Percentiles rank a stretch among this genome's conserved stretches.
These are phyloP conservation scores for Aleiodes testaceus DNA, from an alignment of 2,888 invertebrate genomes.

Conservation along the genomic window DNA sequence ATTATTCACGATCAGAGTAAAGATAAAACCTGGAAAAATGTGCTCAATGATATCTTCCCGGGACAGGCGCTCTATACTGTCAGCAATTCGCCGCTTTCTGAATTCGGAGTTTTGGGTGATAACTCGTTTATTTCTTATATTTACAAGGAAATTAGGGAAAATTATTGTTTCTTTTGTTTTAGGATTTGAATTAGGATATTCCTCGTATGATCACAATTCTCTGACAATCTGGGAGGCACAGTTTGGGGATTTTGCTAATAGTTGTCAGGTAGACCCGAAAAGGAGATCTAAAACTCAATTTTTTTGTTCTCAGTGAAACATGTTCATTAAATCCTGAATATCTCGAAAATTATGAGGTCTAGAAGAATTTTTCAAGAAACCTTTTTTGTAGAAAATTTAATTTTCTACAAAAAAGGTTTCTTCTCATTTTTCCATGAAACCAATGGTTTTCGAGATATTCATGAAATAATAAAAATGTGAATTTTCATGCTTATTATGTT, in stretches of 20 bases:
- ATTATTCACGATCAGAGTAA: constrained; percentile 86
- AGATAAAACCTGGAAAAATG: constrained; percentile 77
- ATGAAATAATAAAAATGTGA: constrained; percentile 1
- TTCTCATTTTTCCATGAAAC: background rate
- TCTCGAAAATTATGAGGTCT: background rate
- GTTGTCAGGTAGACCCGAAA: constrained; percentile 74
- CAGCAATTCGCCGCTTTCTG: constrained; percentile 87
- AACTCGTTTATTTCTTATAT: background rate
- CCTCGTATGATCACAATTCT: constrained; percentile 83
- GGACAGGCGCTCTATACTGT: constrained; percentile 86
- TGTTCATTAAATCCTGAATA: background rate
- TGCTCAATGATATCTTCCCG: constrained; percentile 80
- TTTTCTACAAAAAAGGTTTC: background rate
- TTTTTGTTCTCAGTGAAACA: too few species aligned
- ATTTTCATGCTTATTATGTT: background rate
- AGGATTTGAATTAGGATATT: constrained; percentile 89
- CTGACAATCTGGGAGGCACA: constrained; percentile 89
- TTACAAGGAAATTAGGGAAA: background rate
- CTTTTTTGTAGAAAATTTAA: background rate
- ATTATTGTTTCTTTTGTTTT: background rate
- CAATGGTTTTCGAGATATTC: background rate
- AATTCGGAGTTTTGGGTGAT: constrained; percentile 77
- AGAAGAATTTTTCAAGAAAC: background rate
- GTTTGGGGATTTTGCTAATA: constrained; percentile 90
- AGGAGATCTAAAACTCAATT: too few species aligned